Conservation (phyloP, 2,888 invertebrate genomes). For the Cephus rjabovi region DNA sequence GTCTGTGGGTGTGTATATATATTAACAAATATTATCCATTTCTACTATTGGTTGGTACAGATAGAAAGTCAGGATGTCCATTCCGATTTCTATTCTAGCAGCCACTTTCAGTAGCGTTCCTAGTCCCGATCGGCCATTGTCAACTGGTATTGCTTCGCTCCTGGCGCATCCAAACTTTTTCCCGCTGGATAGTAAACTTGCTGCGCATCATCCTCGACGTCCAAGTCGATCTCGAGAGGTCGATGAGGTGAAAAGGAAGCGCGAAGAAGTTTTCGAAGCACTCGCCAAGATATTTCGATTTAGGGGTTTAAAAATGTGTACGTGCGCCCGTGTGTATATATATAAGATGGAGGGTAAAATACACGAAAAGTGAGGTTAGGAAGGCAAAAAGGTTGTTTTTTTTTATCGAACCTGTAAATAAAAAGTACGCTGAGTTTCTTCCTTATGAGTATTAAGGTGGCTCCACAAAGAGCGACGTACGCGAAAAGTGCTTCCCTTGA, state of each 20-base stretch:
- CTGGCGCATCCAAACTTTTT: constrained; percentile 14
- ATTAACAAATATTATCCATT: constrained; percentile 14
- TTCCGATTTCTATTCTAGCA: not conserved
- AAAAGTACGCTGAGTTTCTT: constrained; percentile 14
- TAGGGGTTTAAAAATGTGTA: not conserved
- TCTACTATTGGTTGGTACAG: not conserved
- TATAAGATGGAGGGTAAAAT: not conserved
- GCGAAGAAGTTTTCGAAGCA: not conserved
- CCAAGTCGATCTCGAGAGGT: not conserved
- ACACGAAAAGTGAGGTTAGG: not conserved
- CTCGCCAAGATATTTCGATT: not conserved
- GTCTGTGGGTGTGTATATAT: not conserved
- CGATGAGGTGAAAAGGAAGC: not conserved
- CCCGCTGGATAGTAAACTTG: constrained; percentile 12
- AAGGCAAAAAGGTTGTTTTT: not conserved
- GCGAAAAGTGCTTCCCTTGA: not conserved
- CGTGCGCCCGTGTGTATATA: no score
- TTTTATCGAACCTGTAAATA: constrained; percentile 29
- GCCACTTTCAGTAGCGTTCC: not conserved
- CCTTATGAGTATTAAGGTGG: constrained; percentile 17
- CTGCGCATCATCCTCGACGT: not conserved
- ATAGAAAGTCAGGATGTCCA: not conserved
- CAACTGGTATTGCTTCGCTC: constrained; percentile 1
- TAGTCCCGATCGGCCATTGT: not conserved
- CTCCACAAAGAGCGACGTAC: not conserved